Percentiles rank a stretch among this genome's conserved stretches.
These are phyloP conservation scores for Meteorus cinctellus DNA, from an alignment of 2,888 invertebrate species.

Conservation along the genomic window DNA sequence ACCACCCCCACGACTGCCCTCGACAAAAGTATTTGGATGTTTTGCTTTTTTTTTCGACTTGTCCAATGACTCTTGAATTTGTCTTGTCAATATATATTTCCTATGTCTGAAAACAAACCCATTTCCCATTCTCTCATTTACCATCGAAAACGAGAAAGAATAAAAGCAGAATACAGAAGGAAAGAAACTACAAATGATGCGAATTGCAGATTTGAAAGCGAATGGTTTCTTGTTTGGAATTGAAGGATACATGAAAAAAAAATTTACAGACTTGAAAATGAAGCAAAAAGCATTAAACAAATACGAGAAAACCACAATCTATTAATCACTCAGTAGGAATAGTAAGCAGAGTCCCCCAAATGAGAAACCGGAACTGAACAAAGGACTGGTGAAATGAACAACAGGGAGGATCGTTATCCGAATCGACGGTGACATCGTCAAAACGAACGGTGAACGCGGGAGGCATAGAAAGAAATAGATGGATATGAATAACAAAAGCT, in stretches of 20 bases:
- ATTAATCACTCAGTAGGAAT: constrained; percentile 42
- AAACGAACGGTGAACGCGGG: neutral
- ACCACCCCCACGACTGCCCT: constrained; percentile 38
- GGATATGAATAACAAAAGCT: neutral
- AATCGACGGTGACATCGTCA: constrained; percentile 34
- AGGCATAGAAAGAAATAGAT: neutral
- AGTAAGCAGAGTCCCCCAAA: constrained; percentile 31
- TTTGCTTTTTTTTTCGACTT: constrained; percentile 9
- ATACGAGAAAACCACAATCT: constrained; percentile 33
- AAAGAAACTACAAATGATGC: constrained; percentile 5
- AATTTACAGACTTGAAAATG: neutral
- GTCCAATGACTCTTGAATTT: constrained; percentile 13
- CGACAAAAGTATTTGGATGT: constrained; percentile 33
- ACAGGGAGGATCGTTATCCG: constrained; percentile 41
- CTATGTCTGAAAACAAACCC: neutral
- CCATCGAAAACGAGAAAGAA: constrained; percentile 9
- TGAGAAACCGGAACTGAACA: constrained; percentile 44
- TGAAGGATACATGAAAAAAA: neutral
- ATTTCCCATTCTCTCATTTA: neutral
- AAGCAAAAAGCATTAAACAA: constrained; percentile 35
- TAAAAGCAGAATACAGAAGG: neutral
- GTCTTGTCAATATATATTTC: neutral
- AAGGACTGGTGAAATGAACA: constrained; percentile 39
- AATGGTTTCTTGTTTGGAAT: constrained; percentile 15
- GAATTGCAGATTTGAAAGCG: constrained; percentile 15